These are phyloP conservation scores for Galaxea fascicularis DNA, from an alignment of 92 coral and sea anemone species.

Conservation along the genomic window DNA sequence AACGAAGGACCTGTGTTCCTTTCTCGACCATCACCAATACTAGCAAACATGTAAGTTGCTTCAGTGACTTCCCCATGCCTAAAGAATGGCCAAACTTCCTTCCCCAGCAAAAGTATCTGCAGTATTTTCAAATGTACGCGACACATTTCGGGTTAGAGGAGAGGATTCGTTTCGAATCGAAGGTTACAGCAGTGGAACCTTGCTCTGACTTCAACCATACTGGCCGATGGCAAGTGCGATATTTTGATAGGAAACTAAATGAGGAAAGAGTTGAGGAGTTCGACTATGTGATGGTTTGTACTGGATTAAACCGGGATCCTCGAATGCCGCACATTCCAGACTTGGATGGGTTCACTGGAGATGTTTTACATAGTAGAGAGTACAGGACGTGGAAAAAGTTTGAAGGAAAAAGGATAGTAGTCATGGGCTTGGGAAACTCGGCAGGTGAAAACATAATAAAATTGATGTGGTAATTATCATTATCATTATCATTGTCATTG, in stretches of 20 bases:
- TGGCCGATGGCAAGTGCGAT: slow-evolving; percentile 84
- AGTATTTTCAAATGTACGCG: slow-evolving; percentile 85
- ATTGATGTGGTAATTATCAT: not conserved
- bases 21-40: slow-evolving; percentile 82
- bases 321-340: slow-evolving; percentile 71
- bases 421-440: slow-evolving; percentile 91
- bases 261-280: slow-evolving; percentile 57
- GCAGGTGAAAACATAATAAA: slow-evolving; percentile 66
- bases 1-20: slow-evolving; percentile 58
- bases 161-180: slow-evolving; percentile 73
- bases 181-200: slow-evolving; percentile 63
- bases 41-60: slow-evolving; percentile 79
- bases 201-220: slow-evolving; percentile 46
- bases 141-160: slow-evolving; percentile 70
- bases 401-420: slow-evolving; percentile 84
- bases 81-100: slow-evolving; percentile 89
- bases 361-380: slow-evolving; percentile 79
- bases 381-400: slow-evolving; percentile 87
- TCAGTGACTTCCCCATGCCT: slow-evolving; percentile 91
- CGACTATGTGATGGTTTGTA: slow-evolving; percentile 89
- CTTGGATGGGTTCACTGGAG: slow-evolving; percentile 75
- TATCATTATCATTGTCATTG: no score
- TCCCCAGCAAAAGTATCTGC: slow-evolving; percentile 45
- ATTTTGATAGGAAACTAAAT: slow-evolving; percentile 28
- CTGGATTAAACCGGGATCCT: slow-evolving; percentile 71